Evolutionary conservation across 2,888 invertebrate species (phyloP), one percentile per base, ranked within the genome.

Genomic region (Apeira syringaria): DNA sequence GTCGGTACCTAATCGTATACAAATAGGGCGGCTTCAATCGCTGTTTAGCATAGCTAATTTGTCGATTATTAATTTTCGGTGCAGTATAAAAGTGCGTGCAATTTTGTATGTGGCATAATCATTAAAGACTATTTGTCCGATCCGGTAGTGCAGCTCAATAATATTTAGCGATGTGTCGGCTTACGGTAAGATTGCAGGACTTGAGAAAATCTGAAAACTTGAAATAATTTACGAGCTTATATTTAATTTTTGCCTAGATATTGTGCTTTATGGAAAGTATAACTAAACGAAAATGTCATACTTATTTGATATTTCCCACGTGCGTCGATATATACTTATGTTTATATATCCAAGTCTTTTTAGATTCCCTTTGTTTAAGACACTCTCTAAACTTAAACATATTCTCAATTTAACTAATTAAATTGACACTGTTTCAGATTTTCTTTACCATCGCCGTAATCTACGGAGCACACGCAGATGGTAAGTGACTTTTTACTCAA

Each of bases 41-140:
- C 55, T 69, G 64, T 71, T 56, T 85, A 85, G 79, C 70, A 87
- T 85, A 86, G 84, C 78, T 80, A 85, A 86, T 88, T 76, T 55
- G 68, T 71, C 82, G 80, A 53, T 75, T 72, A 84, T 80, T 79
- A 81, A 76, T 81, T 82, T 83, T 85, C 66, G 69, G 73, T 63
- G 72, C 68, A 74, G 80, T 87, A 87, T 87, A 86, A 74, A 87
- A 86, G 83, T 78, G 85, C 83, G 71, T 51, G 73, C 57, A 68
- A 60, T 71, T 70, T 68, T 59, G 64, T 61, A 53, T 59, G 55
- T 70, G 61, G 66, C 67, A 71, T 68, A 60, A 74, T 76, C 76
- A 81, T 75, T 73, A 71, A 50, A 64, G 64, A 67, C 57, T 68
- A 32, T 34, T 39, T 70, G 71, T 73, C 69, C 72, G 67, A 68